A percentile compares a stretch with the other conserved stretches of the same genome.
These are phyloP conservation scores for Brachirus orientalis DNA, from an alignment of 2,113 vertebrate species.

Conservation along the genomic window DNA sequence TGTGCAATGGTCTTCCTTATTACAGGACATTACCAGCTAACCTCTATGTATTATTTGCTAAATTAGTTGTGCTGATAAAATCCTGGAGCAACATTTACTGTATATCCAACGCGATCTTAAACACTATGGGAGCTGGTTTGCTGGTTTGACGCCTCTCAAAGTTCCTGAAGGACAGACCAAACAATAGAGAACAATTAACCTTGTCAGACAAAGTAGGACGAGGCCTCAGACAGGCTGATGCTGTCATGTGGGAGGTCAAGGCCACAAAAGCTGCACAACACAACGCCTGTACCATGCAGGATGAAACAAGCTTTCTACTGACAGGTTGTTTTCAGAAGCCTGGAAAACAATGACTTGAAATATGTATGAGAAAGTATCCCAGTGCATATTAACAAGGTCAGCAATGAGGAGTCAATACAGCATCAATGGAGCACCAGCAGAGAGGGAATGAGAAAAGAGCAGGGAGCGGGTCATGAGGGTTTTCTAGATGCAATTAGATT, in stretches of 20 bases:
- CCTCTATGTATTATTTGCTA: slow-evolving; percentile 28
- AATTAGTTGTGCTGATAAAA: slow-evolving; percentile 47
- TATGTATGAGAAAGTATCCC: slow-evolving; percentile 80
- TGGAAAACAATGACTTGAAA: slow-evolving; percentile 76
- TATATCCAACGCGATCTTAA: slow-evolving; percentile 28
- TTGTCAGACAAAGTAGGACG: slow-evolving; percentile 66
- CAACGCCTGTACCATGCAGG: slow-evolving; percentile 35
- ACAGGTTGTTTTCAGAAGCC: slow-evolving; percentile 79
- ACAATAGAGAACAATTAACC: slow-evolving; percentile 75
- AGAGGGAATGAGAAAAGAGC: slow-evolving; percentile 27
- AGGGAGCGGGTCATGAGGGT: slow-evolving; percentile 24
- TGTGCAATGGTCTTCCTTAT: no score
- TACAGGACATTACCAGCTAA: not conserved
- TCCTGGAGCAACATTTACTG: slow-evolving; percentile 43
- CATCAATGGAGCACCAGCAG: slow-evolving; percentile 53
- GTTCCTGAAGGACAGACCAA: slow-evolving; percentile 55
- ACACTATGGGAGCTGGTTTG: slow-evolving; percentile 15
- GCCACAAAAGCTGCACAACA: slow-evolving; percentile 62
- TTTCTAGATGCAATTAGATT: slow-evolving; percentile 56
- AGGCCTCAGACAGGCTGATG: slow-evolving; percentile 51
- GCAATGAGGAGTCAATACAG: slow-evolving; percentile 56
- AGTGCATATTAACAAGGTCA: slow-evolving; percentile 78
- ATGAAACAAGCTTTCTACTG: slow-evolving; percentile 69
- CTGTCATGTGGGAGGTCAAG: slow-evolving; percentile 74
- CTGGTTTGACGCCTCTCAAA: slow-evolving; percentile 60